phyloP scores from a whole-genome alignment of 2,888 invertebrate species.

The Ligdia adustata region DNA sequence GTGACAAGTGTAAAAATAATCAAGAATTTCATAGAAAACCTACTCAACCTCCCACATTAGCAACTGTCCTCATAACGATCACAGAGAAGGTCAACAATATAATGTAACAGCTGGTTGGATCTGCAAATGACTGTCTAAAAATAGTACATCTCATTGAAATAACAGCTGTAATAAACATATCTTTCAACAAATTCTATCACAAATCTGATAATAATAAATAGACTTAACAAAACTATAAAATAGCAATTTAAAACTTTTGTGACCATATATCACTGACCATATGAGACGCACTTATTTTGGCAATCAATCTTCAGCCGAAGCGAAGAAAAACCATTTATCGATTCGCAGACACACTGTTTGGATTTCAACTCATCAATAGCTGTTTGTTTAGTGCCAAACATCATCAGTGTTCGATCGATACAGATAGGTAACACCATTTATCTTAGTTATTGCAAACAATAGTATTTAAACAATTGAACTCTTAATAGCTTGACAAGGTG shows the following conservation, averaged over 20 bases:
- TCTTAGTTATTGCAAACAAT: too few relatives aligned
- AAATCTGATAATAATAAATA: too few relatives aligned
- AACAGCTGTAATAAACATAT: conserved; percentile 4
- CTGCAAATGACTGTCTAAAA: conserved; percentile 19
- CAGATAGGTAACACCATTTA: too few relatives aligned
- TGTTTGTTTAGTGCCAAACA: not conserved
- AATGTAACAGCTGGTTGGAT: conserved; percentile 16
- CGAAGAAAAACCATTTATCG: conserved; percentile 9
- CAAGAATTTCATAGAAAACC: conserved; percentile 5
- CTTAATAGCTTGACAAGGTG: too few relatives aligned
- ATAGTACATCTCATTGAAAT: conserved; percentile 4
- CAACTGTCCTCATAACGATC: conserved; percentile 16
- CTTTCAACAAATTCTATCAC: too few relatives aligned
- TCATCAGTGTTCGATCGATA: not conserved
- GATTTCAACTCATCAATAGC: not conserved
- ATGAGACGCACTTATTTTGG: conserved; percentile 38
- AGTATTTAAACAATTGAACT: too few relatives aligned
- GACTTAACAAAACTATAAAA: too few relatives aligned
- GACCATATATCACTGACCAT: conserved; percentile 35
- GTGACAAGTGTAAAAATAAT: conserved; percentile 14
- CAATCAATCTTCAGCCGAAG: conserved; percentile 31
- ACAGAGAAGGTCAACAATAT: conserved; percentile 17
- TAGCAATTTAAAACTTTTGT: too few relatives aligned
- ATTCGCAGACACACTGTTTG: not conserved
- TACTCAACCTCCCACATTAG: conserved; percentile 9